Evolutionary conservation across 2,888 invertebrate species (phyloP), one percentile per base, ranked within the genome.

Genomic region (Protonemura montana): DNA sequence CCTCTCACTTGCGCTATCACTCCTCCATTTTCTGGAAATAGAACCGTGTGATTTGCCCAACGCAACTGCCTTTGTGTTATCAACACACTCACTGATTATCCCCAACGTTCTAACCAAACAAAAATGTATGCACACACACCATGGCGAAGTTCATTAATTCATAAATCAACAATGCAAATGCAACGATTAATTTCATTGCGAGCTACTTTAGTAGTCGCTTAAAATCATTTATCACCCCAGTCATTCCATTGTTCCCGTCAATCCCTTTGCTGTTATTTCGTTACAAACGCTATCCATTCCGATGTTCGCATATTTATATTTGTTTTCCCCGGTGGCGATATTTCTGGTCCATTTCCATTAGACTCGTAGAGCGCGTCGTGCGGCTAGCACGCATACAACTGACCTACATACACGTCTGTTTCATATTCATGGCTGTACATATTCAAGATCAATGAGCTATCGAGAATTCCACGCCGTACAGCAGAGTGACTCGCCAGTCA

Each of bases 111-210:
- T n/a, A n/a, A 59, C 59, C 59, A 59, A 7, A 59, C 59, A 59
- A 59, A 59, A 59, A 59, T 59, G 13, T 21, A 59, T 59, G 59
- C 59, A 13, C 21, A 13, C 35, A 6, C 13, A 59, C 59, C 59
- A 59, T 21, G 35, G 35, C 13, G 59, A 59, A 59, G 59, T 59
- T 59, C 59, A 59, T 59, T 59, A 59, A 59, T 59, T 59, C 59
- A 59, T 59, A 59, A 59, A 59, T 59, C 59, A 59, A 59, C 59
- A 59, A 59, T 59, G 59, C 59, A 59, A 59, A 59, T 59, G 59
- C 16, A 59, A 13, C 59, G 59, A 59, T 59, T 59, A 59, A 59
- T 59, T 59, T 59, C 59, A 59, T 59, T 59, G 59, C 59, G n/a
- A n/a, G 13, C 59, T 21, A 59, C 59, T 59, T 59, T 59, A 21